Base-by-base conservation (phyloP, 2,113 vertebrate species). In the Castor canadensis region DNA sequence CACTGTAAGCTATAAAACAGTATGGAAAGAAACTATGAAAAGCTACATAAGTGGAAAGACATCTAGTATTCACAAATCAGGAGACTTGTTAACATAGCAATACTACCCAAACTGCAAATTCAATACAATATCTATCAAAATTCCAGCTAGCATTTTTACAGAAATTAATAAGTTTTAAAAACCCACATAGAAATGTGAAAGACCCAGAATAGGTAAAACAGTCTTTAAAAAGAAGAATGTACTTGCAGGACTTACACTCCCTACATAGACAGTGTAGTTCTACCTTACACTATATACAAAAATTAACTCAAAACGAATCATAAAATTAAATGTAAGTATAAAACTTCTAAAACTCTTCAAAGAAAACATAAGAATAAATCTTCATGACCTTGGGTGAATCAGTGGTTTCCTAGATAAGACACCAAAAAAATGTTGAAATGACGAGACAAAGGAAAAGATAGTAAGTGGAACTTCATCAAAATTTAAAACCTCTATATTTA, bases 41-140 rank as follows among this genome's bases (percentile, higher is more conserved):
- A 81, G 5, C 6, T 87, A 87, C 89, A 45, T 79, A 83, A 96
- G 28, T 89, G 19, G n/a, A 85, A 97, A 83, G 35, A 79, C 3
- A 76, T 54, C 79, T 56, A 80, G 0, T 79, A 30, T 87, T 93
- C 66, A 66, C 93, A 87, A 80, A 67, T 93, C 20, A 71, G 67
- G 92, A 86, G 43, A 54, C 20, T 72, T 89, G 30, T 85, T 75
- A 66, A 79, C 52, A 73, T 62, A 49, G 24, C 9, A 76, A 0
- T 56, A 15, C 49, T 95, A 35, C 49, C 38, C 47, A 95, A 84
- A 84, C 10, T 77, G 30, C 60, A 89, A 38, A 67, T 86, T 92
- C 16, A 91, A 24, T 58, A 83, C 35, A 77, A 30, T 76, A n/a
- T 11, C 82, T 58, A 38, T 77, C 72, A 72, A 76, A 94, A 89